Evolutionary conservation across 2,888 invertebrate species (phyloP), one percentile per base, ranked within the genome.

Genomic region (Odontothrips loti): DNA sequence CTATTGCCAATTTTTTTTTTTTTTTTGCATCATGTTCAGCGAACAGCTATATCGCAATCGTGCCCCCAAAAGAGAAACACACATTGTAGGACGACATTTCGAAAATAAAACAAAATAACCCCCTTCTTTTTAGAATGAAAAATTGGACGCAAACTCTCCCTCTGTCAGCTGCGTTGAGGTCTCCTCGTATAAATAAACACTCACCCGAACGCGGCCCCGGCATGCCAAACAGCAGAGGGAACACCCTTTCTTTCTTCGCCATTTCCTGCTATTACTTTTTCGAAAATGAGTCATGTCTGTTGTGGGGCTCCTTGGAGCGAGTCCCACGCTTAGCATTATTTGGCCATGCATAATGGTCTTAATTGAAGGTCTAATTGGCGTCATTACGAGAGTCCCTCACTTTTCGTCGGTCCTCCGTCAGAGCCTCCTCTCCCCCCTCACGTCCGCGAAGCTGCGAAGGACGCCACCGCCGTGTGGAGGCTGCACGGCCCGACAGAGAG

Each of bases 301-400:
- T n/a, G 58, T n/a, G 58, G 58, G 58, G 58, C 17, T 6, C 15
- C 20, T 6, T 15, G 58, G 58, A n/a, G 58, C 58, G 15, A 12
- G 68, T 75, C 68, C 68, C 68, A 75, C 68, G 68, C 23, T 75
- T 75, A 75, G 68, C 68, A 75, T 75, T 75, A 75, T 75, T 75
- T 75, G 68, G 68, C 68, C 12, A 75, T 75, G 68, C 68, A 27
- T 75, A 75, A 75, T 75, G 27, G 68, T 75, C 68, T 75, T 75
- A 75, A 75, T 75, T 75, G 68, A 75, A 75, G 68, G 23, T 75
- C 68, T 75, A 75, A 75, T 75, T 75, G 68, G 68, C 68, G 68
- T 75, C 68, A 75, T 75, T 75, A 75, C 68, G 9, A 75, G 27
- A 43, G 68, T 27, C 68, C 10, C 68, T 75, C 68, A n/a, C 68